phyloP scores from a whole-genome alignment of 2,113 vertebrate species.

The Panurus biarmicus region DNA sequence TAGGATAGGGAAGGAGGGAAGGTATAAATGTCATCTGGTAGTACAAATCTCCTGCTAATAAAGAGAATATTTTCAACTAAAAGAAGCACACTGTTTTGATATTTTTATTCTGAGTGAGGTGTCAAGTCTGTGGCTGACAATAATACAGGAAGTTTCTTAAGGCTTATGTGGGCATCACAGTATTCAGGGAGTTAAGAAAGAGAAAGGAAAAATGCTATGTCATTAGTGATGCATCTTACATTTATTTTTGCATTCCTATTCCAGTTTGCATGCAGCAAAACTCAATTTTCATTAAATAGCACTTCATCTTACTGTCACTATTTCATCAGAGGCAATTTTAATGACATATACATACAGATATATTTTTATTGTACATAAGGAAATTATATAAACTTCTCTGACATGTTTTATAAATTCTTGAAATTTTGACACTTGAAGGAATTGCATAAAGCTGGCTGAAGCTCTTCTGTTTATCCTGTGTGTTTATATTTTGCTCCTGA shows the following conservation, averaged over 20 bases:
- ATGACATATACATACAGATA: background rate
- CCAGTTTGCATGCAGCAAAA: background rate
- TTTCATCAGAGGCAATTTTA: background rate
- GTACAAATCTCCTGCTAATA: background rate
- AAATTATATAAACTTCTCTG: background rate
- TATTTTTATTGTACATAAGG: background rate
- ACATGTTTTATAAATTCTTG: background rate
- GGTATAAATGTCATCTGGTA: slow-evolving; percentile 2
- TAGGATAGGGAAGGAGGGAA: background rate
- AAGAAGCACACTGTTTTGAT: background rate
- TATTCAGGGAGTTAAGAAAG: background rate
- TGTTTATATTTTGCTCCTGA: background rate
- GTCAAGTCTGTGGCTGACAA: background rate
- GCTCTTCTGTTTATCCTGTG: background rate
- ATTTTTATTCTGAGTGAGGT: slow-evolving; percentile 32
- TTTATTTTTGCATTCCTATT: background rate
- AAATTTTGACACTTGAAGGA: background rate
- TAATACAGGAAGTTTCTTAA: background rate
- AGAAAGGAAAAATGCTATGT: background rate
- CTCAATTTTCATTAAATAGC: background rate
- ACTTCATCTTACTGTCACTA: background rate
- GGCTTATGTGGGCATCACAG: background rate
- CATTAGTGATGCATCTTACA: background rate
- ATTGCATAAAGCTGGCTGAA: background rate
- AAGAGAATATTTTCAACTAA: background rate